These are phyloP conservation scores for Tortrix viridana DNA, from an alignment of 2,888 invertebrate species.

Conservation along the genomic window DNA sequence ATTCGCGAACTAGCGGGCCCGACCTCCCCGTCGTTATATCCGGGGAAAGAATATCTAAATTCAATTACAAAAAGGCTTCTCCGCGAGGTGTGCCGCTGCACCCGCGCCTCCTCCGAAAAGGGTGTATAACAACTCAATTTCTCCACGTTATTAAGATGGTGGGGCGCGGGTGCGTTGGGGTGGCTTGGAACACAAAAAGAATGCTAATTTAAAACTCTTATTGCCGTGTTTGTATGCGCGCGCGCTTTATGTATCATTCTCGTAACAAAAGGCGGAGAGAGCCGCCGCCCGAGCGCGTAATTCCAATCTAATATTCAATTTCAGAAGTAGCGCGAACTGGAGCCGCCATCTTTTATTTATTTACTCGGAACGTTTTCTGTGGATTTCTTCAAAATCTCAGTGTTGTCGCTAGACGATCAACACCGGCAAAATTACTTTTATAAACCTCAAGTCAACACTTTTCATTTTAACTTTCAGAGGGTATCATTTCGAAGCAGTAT, in stretches of 20 bases:
- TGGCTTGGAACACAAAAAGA: constrained; percentile 79
- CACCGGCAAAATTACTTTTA: constrained; percentile 30
- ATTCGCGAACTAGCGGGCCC: constrained; percentile 67
- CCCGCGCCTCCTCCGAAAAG: constrained; percentile 78
- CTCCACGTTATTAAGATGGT: constrained; percentile 81
- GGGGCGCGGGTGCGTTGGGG: constrained; percentile 71
- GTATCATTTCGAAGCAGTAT: constrained; percentile 22
- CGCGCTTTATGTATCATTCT: constrained; percentile 81
- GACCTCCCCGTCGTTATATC: constrained; percentile 72
- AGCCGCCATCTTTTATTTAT: constrained; percentile 76
- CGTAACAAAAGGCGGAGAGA: constrained; percentile 78
- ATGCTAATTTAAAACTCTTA: constrained; percentile 84
- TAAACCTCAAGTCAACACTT: constrained; percentile 22
- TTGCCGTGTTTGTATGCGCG: constrained; percentile 81
- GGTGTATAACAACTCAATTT: constrained; percentile 84
- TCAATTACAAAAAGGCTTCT: constrained; percentile 84
- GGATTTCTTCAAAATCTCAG: constrained; percentile 42
- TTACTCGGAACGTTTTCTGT: constrained; percentile 64
- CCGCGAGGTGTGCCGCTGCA: constrained; percentile 75
- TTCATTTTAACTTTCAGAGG: constrained; percentile 26
- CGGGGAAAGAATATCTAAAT: constrained; percentile 81
- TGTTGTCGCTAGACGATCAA: constrained; percentile 26
- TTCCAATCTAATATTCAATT: constrained; percentile 84
- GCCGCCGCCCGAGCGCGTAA: constrained; percentile 79
- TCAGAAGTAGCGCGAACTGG: constrained; percentile 74